Percentiles rank a stretch among this genome's conserved stretches.
phyloP scores from a whole-genome alignment of 2,888 invertebrate genomes.

The Lasiommata megera region DNA sequence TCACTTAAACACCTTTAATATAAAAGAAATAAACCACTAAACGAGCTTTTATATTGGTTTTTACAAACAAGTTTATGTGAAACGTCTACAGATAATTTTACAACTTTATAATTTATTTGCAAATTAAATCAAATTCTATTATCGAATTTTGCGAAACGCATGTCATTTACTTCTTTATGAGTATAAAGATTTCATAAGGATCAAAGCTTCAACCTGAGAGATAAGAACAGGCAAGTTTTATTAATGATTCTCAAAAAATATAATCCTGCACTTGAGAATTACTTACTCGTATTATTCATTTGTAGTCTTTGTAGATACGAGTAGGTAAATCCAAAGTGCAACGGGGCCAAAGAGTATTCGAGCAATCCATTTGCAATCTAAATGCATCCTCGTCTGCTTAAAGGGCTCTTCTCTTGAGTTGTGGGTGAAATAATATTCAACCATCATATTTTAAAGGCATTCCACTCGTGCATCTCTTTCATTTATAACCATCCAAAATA shows the following conservation, averaged over 20 bases:
- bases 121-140: too few species aligned
- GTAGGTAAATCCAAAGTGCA: neutral
- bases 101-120: neutral
- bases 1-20: neutral
- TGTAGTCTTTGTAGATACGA: neutral
- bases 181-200: too few species aligned
- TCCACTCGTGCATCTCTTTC: neutral
- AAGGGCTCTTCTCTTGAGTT: neutral
- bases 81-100: neutral
- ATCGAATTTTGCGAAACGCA: too few species aligned
- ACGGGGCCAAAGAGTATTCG: neutral
- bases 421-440: neutral
- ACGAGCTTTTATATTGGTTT: neutral
- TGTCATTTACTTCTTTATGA: too few species aligned
- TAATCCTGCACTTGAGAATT: neutral
- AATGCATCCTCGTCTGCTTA: slow-evolving; percentile 1
- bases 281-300: neutral
- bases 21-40: neutral
- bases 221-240: too few species aligned
- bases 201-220: neutral
- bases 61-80: neutral
- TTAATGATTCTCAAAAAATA: neutral
- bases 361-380: slow-evolving; percentile 11
- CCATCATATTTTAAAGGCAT: neutral
- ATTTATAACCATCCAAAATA: too few species aligned